Evolutionary conservation across 92 coral and sea anemone genomes (phyloP), one percentile per base, ranked within the genome.

Genomic region (Galaxea fascicularis): DNA sequence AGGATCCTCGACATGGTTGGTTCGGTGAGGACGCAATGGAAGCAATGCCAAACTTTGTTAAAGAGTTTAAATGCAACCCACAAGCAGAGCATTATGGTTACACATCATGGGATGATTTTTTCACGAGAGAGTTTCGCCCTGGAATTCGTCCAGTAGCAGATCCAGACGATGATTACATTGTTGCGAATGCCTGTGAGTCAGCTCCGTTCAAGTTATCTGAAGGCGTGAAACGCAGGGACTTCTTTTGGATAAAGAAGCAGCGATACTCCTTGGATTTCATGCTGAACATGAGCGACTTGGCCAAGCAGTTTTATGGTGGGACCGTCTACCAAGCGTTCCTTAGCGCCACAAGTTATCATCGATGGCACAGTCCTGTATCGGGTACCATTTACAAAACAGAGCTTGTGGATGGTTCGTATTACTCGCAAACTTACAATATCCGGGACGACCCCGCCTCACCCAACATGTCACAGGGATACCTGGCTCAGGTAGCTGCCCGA

Each of bases 361-460:
- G 93, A 75, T 90, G 93, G 93, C 93, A 90, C 90, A 90, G 91
- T 65, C 93, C 93, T 45, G 93, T 90, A 65, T 76, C 91, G 11
- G 93, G 93, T 16, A 49, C 22, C 67, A 82, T 90, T 64, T 24
- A 51, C 85, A 62, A 87, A 46, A 87, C 91, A 64, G 89, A 87
- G 31, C 82, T 82, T 14, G 91, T 87, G 56, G 94, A 90, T 82
- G 94, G 94, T n/a, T n/a, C n/a, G n/a, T n/a, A n/a, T n/a, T n/a
- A n/a, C 78, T 79, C 87, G 21, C 82, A 68, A 81, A 86, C 93
- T 66, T 28, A 60, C 15, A 68, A 59, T 85, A 76, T 86, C 82
- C 63, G 31, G 75, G 82, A 67, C 77, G 93, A 90, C 84, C 90
- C 90, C 31, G 82, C n/a, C n/a, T n/a, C n/a, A n/a, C n/a, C n/a